Conservation (phyloP, 2,888 invertebrate genomes). For the Muschampia plurimacula region DNA sequence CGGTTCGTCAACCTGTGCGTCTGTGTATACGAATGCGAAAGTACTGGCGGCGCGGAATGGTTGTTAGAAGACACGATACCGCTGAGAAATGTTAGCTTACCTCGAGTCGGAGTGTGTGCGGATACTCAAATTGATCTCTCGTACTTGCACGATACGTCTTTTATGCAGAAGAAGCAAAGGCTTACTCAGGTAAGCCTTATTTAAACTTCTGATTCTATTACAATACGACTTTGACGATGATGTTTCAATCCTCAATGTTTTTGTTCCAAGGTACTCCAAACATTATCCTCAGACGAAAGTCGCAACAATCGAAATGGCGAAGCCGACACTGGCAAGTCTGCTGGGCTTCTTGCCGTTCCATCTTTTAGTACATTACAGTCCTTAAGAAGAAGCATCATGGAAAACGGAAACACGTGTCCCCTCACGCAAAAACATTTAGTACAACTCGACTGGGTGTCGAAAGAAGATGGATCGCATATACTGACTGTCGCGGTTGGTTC, state of each 20-base stretch:
- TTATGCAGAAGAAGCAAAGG: conserved; percentile 93
- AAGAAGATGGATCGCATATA: conserved; percentile 99
- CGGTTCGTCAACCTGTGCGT: conserved; percentile 96
- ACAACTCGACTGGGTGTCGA: conserved; percentile 99
- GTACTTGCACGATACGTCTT: conserved; percentile 92
- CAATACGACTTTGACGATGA: too few relatives aligned
- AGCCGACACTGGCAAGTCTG: conserved; percentile 81
- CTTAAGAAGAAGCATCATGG: conserved; percentile 94
- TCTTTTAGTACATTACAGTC: conserved; percentile 96
- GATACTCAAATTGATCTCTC: conserved; percentile 94
- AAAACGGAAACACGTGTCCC: conserved; percentile 96
- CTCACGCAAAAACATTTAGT: conserved; percentile 96
- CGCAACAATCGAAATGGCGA: conserved; percentile 85
- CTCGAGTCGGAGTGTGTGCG: conserved; percentile 91
- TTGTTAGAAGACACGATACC: conserved; percentile 98
- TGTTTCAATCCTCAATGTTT: too few relatives aligned
- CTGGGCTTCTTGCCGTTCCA: conserved; percentile 92
- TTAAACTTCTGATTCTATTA: not conserved
- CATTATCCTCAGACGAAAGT: conserved; percentile 92
- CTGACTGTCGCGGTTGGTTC: conserved; percentile 98
- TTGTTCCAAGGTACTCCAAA: conserved; percentile 86
- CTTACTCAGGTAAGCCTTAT: conserved; percentile 87
- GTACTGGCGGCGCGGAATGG: conserved; percentile 97
- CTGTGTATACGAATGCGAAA: conserved; percentile 97
- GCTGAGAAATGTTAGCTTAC: conserved; percentile 95